These are phyloP conservation scores for Epinephelus lanceolatus DNA, from an alignment of 2,113 vertebrate species.

Conservation along the genomic window DNA sequence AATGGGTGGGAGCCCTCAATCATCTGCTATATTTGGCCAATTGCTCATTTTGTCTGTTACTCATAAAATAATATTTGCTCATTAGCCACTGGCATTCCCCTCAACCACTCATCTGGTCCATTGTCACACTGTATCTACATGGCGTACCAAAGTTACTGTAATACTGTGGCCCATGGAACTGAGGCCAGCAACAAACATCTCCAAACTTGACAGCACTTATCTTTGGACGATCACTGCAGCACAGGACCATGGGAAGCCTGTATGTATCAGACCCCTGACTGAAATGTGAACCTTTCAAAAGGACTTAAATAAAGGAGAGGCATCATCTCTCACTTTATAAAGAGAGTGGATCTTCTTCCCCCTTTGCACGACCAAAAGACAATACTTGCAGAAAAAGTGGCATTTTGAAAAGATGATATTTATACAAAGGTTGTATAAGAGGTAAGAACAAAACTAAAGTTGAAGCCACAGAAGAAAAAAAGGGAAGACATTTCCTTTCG, in stretches of 20 bases:
- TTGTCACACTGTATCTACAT: slow-evolving; percentile 48
- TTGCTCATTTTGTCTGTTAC: slow-evolving; percentile 55
- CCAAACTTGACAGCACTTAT: slow-evolving; percentile 49
- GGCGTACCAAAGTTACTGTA: slow-evolving; percentile 69
- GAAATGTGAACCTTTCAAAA: slow-evolving; percentile 67
- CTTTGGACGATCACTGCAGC: slow-evolving; percentile 57
- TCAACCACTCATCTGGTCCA: slow-evolving; percentile 43
- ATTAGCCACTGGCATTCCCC: slow-evolving; percentile 51
- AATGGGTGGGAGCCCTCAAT: slow-evolving; percentile 56
- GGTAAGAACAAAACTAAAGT: slow-evolving; percentile 34
- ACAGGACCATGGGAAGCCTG: slow-evolving; percentile 49
- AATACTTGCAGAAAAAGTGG: slow-evolving; percentile 62
- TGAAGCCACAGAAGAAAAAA: slow-evolving; percentile 53
- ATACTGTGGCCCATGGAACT: slow-evolving; percentile 46
- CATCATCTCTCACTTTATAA: slow-evolving; percentile 51
- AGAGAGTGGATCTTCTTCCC: slow-evolving; percentile 54
- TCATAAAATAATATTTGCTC: slow-evolving; percentile 51
- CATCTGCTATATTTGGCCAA: slow-evolving; percentile 63
- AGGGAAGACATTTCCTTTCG: slow-evolving; percentile 49
- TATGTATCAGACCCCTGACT: slow-evolving; percentile 57
- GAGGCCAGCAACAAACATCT: slow-evolving; percentile 45
- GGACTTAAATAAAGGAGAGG: slow-evolving; percentile 59
- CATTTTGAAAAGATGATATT: slow-evolving; percentile 65
- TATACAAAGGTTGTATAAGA: slow-evolving; percentile 35
- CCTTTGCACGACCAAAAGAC: slow-evolving; percentile 65